Evolutionary conservation across 2,888 invertebrate genomes (phyloP), one percentile per base, ranked within the genome.

Genomic region (Eubasilissa splendida): DNA sequence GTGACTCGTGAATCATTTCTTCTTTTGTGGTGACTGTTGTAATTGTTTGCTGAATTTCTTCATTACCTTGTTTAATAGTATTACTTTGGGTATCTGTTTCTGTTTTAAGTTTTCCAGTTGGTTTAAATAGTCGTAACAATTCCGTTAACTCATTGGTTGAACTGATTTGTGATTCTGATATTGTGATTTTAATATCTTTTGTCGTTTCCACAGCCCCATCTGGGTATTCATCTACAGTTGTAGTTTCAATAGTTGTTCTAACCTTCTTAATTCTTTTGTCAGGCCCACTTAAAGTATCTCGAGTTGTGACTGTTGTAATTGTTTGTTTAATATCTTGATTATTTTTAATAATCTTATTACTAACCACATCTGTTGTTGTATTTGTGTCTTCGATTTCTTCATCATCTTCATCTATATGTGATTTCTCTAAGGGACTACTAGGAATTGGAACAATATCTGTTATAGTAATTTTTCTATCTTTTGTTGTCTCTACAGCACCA

Each of bases 131-230:
- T 87, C 87, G 88, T 85, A 90, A 86, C 78, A 88, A 91, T 84
- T 86, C 91, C 88, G 88, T 91, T 86, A 87, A 86, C 84, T 90
- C 88, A 85, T 87, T 89, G 76, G 90, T 88, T 22, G 90, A 88
- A 14, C 90, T 89, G 84, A 89, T 89, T 85, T 90, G 90, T 82
- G 87, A 89, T 85, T 91, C 91, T 0, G 91, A 90, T 82, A 91
- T 88, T 2, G 91, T 91, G 66, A 91, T 89, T 86, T 91, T 90
- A 0, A 90, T 89, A 83, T 91, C 91, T 87, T 90, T 90, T 0
- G 90, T 90, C 4, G 90, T 90, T 86, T 92, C 91, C 73, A 91
- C 90, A 4, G 92, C 91, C 53, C 92, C 92, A 85, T 91, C 91
- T 2, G 90, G 90, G 84, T 88, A 90, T 85, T 88, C 89, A 84